These are phyloP conservation scores for Apistogramma diplotaenia DNA, from an alignment of 2,113 vertebrate genomes.

Conservation along the genomic window DNA sequence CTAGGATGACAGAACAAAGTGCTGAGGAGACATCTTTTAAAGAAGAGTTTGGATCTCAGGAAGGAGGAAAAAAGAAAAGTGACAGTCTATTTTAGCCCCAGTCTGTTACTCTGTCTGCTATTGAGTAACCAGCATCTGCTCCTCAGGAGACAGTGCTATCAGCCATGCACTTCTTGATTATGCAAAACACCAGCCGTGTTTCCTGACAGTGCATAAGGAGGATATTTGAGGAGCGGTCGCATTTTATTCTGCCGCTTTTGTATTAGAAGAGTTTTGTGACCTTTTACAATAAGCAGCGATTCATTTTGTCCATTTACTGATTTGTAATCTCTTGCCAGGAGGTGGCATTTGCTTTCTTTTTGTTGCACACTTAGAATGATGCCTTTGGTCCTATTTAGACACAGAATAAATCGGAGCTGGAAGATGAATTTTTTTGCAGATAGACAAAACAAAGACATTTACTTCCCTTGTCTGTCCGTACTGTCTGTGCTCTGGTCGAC, in stretches of 20 bases:
- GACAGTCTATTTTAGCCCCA: constrained; percentile 67
- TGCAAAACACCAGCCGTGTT: constrained; percentile 66
- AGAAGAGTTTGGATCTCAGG: constrained; percentile 64
- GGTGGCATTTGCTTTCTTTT: not conserved
- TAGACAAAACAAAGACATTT: constrained; percentile 13
- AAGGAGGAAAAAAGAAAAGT: constrained; percentile 58
- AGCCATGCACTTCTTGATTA: constrained; percentile 59
- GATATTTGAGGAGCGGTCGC: constrained; percentile 31
- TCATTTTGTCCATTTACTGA: not conserved
- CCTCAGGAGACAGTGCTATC: constrained; percentile 60
- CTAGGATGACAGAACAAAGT: constrained; percentile 62
- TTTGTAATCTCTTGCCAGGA: not conserved
- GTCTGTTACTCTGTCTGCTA: constrained; percentile 73
- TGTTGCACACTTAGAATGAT: not conserved
- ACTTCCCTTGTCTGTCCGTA: constrained; percentile 56
- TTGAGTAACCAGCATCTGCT: constrained; percentile 74
- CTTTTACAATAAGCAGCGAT: not conserved
- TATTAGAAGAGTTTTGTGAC: not conserved
- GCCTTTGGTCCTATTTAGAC: not conserved
- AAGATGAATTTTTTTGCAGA: constrained; percentile 28
- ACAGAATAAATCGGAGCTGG: not conserved
- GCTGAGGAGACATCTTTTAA: constrained; percentile 75
- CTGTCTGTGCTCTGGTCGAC: constrained; percentile 56
- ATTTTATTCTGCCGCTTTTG: not conserved
- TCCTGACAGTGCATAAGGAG: constrained; percentile 40